Evolutionary conservation across 1,140 invertebrate species (phyloP).

Genomic region (Atta cephalotes): DNA sequence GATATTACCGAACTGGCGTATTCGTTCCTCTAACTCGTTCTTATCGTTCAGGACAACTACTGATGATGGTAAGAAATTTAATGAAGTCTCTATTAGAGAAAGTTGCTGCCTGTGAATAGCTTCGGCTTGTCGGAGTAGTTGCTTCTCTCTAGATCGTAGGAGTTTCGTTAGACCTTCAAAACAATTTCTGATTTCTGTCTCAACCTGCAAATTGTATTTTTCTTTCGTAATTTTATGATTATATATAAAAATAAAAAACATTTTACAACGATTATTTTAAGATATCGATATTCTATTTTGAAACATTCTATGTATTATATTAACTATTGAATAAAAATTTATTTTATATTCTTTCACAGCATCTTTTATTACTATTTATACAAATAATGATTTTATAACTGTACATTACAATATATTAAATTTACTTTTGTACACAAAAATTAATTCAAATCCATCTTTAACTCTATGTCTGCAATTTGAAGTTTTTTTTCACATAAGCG

Average conservation of each 20-base stretch:
- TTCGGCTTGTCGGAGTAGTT: conserved; percentile 87
- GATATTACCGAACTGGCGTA: conserved; percentile 85
- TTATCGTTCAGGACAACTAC: conserved; percentile 81
- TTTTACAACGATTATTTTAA: background rate
- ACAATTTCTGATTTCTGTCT: conserved; percentile 84
- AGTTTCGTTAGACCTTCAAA: conserved; percentile 84
- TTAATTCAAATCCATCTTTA: background rate
- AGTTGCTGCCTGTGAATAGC: conserved; percentile 86
- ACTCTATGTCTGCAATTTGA: background rate
- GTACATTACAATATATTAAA: background rate
- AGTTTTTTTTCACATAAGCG: too few relatives aligned
- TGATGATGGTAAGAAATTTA: conserved; percentile 78
- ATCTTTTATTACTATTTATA: background rate
- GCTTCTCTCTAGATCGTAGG: conserved; percentile 85
- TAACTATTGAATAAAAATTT: background rate
- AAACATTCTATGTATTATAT: background rate
- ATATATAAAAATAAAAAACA: background rate
- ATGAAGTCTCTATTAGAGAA: conserved; percentile 81
- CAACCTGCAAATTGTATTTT: conserved; percentile 81
- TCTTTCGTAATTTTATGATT: background rate
- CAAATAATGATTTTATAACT: background rate
- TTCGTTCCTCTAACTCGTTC: conserved; percentile 82
- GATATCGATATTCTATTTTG: background rate
- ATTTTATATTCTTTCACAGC: background rate
- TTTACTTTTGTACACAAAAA: background rate